Evolutionary conservation across 2,888 invertebrate species (phyloP).

Genomic region (Sussaba pulchella): DNA sequence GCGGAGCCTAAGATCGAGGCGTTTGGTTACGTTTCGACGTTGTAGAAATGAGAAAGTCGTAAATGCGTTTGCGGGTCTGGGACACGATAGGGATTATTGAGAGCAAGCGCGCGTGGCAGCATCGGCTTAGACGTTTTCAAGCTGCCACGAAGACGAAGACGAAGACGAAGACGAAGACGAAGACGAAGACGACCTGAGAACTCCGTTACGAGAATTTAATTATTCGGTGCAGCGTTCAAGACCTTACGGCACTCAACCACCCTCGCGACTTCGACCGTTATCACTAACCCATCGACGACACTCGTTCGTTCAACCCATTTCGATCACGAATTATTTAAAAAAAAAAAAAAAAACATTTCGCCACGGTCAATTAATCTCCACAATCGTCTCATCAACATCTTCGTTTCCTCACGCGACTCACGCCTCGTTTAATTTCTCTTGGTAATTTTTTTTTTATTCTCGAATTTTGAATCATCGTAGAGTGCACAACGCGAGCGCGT

Average conservation of each 20-base stretch:
- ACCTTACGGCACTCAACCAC: too few species aligned
- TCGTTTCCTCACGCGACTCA: not conserved
- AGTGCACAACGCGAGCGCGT: too few species aligned
- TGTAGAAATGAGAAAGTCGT: slow-evolving; percentile 80
- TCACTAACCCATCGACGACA: not conserved
- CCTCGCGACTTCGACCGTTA: not conserved
- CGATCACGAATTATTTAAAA: not conserved
- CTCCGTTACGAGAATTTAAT: slow-evolving; percentile 23
- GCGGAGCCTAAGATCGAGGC: not conserved
- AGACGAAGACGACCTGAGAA: not conserved
- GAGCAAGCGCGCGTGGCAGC: slow-evolving; percentile 30
- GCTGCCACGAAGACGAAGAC: slow-evolving; percentile 30
- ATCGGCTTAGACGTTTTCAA: not conserved
- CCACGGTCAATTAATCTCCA: too few species aligned
- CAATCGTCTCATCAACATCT: too few species aligned
- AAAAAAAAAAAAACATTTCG: not conserved
- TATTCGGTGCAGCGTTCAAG: not conserved
- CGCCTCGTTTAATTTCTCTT: too few species aligned
- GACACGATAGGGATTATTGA: slow-evolving; percentile 34
- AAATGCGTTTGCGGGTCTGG: slow-evolving; percentile 58
- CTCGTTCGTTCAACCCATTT: too few species aligned
- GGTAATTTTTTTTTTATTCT: not conserved
- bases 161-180: slow-evolving; percentile 29
- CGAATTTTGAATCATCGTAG: not conserved
- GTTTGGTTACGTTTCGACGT: not conserved